Percentiles rank a stretch among this genome's conserved stretches.
phyloP scores from a whole-genome alignment of 2,113 vertebrate species.

The Pachycephala philippinensis region DNA sequence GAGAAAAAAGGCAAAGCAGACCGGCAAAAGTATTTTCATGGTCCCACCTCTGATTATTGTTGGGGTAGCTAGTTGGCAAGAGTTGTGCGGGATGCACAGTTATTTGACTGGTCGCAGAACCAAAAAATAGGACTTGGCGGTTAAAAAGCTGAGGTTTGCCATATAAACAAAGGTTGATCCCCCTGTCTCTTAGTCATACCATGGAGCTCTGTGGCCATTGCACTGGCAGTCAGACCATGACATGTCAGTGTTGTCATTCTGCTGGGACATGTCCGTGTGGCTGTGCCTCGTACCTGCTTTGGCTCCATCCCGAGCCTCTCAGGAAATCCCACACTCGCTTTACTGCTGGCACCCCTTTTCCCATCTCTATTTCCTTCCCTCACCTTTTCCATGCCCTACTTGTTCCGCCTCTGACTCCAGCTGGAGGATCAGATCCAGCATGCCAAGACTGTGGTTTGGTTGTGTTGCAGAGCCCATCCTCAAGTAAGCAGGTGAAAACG shows the following conservation, averaged over 20 bases:
- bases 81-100: neutral
- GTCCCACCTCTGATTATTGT: neutral
- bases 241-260: neutral
- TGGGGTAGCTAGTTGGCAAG: neutral
- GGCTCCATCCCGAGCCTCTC: neutral
- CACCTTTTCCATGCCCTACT: neutral
- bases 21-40: neutral
- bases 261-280: accelerated
- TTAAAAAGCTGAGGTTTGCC: neutral
- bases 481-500: accelerated
- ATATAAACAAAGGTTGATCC: neutral
- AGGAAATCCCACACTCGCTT: accelerated
- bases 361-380: neutral
- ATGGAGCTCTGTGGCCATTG: neutral
- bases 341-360: neutral
- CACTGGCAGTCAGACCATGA: neutral
- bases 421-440: accelerated
- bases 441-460: neutral
- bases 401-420: neutral
- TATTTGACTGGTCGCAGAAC: neutral
- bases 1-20: neutral
- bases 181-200: accelerated
- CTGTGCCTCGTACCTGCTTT: accelerated
- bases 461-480: accelerated
- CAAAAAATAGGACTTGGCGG: neutral